A percentile compares a stretch with the other conserved stretches of the same genome.
Evolutionary conservation across 1,140 invertebrate species (phyloP).

Genomic region (Pygmarrhopalites habei): DNA sequence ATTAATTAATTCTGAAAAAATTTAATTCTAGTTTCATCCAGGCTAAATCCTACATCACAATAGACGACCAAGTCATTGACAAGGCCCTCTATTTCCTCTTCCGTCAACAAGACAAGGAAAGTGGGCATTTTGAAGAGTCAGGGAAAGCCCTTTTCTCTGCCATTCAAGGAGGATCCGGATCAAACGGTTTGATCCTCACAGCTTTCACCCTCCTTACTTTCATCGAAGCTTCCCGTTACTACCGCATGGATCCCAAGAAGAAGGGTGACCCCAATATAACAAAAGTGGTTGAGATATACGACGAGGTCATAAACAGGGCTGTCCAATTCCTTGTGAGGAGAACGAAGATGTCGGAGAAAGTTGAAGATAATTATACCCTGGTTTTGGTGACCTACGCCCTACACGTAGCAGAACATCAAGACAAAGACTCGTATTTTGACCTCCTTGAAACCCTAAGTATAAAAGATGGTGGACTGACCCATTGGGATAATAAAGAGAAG

Average conservation of each 20-base stretch:
- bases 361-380: conserved; percentile 66
- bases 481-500: conserved; percentile 3
- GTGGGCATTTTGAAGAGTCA: conserved; percentile 22
- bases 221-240: conserved; percentile 9
- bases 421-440: conserved; percentile 56
- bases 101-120: background rate
- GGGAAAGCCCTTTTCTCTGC: conserved; percentile 12
- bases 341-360: conserved; percentile 51
- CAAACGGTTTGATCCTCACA: background rate
- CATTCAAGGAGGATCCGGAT: conserved; percentile 12
- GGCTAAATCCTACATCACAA: conserved; percentile 69
- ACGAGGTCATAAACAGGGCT: background rate
- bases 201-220: conserved; percentile 15
- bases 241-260: no score
- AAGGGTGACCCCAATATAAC: no score
- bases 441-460: conserved; percentile 54
- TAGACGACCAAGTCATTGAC: conserved; percentile 64
- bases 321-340: background rate
- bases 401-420: conserved; percentile 62
- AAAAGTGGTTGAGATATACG: background rate
- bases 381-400: conserved; percentile 67
- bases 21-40: no score
- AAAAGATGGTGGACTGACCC: conserved; percentile 40
- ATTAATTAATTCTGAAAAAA: no score
- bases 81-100: conserved; percentile 4